Base-by-base conservation (phyloP, 2,113 vertebrate species). In the Mus spicilegus region DNA sequence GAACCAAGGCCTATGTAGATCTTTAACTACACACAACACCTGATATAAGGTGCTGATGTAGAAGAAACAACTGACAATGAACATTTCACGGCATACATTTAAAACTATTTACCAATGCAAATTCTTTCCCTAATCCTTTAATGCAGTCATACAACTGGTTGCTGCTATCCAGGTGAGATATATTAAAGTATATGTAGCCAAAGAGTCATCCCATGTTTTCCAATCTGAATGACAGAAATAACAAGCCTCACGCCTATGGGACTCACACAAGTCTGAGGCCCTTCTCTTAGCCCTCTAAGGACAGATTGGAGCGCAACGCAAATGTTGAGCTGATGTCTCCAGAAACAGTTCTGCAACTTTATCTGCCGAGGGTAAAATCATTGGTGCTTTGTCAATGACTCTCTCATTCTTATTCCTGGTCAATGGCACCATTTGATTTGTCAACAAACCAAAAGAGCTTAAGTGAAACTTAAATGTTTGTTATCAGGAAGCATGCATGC, bases 1-100 rank as follows among this genome's bases (percentile, higher is more conserved):
- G 20, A 95, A 67, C 49, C 67, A 26, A 96, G 81, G 7, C 22
- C 84, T 30, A 65, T 75, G 7, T 67, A 30, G 67, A 84, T 94
- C 20, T 76, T 81, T 91, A 91, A 81, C 63, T 77, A 89, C 49
- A 84, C 1, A 51, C 39, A 88, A 92, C 87, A 17, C 7, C 14
- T 73, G 16, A 26, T 89, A 12, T 70, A 89, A 93, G 65, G 75
- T 73, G 63, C 12, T 28, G 46, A 9, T 46, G 86, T 91, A 87
- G 30, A 30, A 36, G 56, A 42, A 70, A 5, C 9, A 78, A 69
- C 58, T 10, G 0, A 84, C 28, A 76, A 11, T 93, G 36, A 73
- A 78, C 86, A 63, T 65, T 65, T 87, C 20, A 73, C 1, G 1
- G 5, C 20, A 70, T 80, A 69, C 14, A 12, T 84, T 88, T 39